phyloP scores from a whole-genome alignment of 1,140 invertebrate species.

The Bombus vancouverensis region DNA sequence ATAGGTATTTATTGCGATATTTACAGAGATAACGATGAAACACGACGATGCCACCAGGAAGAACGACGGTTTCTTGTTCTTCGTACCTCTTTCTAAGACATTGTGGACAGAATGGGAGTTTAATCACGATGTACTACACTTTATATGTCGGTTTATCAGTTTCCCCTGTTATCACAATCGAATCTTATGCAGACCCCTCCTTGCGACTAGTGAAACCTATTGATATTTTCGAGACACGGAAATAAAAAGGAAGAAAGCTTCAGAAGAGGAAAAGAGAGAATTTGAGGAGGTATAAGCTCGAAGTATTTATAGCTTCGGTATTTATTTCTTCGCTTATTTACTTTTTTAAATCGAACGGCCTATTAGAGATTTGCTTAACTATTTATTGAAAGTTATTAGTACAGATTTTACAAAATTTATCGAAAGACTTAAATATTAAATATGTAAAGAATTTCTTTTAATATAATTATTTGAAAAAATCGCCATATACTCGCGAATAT shows the following conservation, averaged over 20 bases:
- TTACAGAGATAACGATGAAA: conserved; percentile 70
- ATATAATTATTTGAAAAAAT: neutral
- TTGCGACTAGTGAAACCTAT: neutral
- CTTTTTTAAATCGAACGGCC: neutral
- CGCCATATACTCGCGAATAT: neutral
- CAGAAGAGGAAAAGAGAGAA: neutral
- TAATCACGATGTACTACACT: conserved; percentile 57
- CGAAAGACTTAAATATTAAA: neutral
- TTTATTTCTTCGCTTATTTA: neutral
- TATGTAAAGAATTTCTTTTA: neutral
- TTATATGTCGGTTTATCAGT: conserved; percentile 76
- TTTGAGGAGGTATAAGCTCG: neutral
- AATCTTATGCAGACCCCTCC: conserved; percentile 49
- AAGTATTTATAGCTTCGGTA: neutral
- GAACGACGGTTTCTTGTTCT: conserved; percentile 24
- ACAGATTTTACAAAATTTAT: neutral
- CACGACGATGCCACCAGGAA: conserved; percentile 52
- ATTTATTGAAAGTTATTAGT: no score
- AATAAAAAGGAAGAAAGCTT: neutral
- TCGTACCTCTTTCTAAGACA: conserved; percentile 45
- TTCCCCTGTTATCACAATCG: conserved; percentile 59
- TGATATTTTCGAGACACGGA: neutral
- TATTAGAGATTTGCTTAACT: neutral
- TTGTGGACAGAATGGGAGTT: conserved; percentile 58
- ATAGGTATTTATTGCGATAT: conserved; percentile 1